Percentiles rank a stretch among this genome's conserved stretches.
These are phyloP conservation scores for Leistus spinibarbis DNA, from an alignment of 2,888 invertebrate species.

Conservation along the genomic window DNA sequence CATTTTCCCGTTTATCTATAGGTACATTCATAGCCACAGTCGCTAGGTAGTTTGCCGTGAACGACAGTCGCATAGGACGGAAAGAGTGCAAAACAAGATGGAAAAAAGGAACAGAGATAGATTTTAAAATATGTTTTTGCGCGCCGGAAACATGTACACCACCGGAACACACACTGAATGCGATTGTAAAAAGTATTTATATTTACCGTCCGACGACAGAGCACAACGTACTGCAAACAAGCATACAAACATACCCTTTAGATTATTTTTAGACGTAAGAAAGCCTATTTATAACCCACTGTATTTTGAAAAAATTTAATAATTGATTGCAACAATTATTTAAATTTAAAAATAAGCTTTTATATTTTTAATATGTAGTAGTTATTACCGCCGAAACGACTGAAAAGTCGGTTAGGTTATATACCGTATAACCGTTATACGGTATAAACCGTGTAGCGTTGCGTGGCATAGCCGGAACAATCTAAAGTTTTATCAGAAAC, in stretches of 20 bases:
- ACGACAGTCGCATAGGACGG: neutral
- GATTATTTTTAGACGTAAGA: too few relatives aligned
- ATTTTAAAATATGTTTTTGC: slow-evolving; percentile 15
- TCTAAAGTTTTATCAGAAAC: neutral
- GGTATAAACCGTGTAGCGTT: too few relatives aligned
- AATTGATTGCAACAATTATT: too few relatives aligned
- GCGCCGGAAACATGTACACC: slow-evolving; percentile 4
- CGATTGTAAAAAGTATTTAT: slow-evolving; percentile 8
- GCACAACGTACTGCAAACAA: neutral
- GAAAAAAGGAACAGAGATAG: neutral
- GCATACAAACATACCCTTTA: neutral
- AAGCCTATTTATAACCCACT: too few relatives aligned
- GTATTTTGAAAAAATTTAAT: too few relatives aligned
- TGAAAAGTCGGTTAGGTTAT: neutral
- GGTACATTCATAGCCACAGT: neutral
- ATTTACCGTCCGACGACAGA: neutral
- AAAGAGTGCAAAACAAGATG: neutral
- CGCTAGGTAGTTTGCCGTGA: neutral
- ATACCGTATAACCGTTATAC: neutral
- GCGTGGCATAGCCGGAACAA: too few relatives aligned
- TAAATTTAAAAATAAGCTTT: too few relatives aligned
- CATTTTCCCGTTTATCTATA: neutral
- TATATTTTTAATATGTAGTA: neutral
- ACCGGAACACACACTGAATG: slow-evolving; percentile 3
- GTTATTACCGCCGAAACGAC: neutral